Conservation (phyloP, 2,888 invertebrate species). For the Drosophila ezoana region DNA sequence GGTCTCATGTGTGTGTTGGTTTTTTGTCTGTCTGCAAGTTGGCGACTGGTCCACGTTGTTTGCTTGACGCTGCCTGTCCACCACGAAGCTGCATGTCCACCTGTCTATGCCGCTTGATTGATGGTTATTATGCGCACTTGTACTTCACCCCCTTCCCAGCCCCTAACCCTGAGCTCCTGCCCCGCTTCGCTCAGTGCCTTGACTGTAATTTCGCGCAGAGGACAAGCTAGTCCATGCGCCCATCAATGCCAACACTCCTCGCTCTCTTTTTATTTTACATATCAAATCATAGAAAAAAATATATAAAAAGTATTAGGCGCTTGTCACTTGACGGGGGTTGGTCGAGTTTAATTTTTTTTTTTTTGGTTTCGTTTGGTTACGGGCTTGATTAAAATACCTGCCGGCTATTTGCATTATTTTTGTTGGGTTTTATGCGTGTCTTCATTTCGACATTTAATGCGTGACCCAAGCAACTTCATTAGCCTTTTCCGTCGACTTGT, state of each 20-base stretch:
- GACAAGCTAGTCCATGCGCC: constrained; percentile 44
- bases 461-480: constrained; percentile 67
- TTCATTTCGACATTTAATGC: constrained; percentile 74
- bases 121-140: constrained; percentile 82
- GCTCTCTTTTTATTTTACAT: constrained; percentile 50
- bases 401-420: constrained; percentile 79
- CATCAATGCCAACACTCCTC: constrained; percentile 77
- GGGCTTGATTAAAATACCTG: constrained; percentile 79
- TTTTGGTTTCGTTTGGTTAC: constrained; percentile 3
- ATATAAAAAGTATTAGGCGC: constrained; percentile 64
- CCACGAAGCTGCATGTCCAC: constrained; percentile 69
- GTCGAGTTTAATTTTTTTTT: constrained; percentile 5
- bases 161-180: neutral
- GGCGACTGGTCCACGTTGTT: constrained; percentile 68
- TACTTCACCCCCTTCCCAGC: constrained; percentile 37
- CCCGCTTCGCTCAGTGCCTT: constrained; percentile 13
- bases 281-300: constrained; percentile 67
- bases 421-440: constrained; percentile 67
- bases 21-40: constrained; percentile 73
- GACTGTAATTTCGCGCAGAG: constrained; percentile 66
- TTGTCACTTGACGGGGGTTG: constrained; percentile 44
- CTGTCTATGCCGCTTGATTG: constrained; percentile 81
- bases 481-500: constrained; percentile 24
- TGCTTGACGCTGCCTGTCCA: constrained; percentile 63
- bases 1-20: constrained; percentile 17